phyloP scores from a whole-genome alignment of 2,113 vertebrate genomes.

The Hemiprocne comata region DNA sequence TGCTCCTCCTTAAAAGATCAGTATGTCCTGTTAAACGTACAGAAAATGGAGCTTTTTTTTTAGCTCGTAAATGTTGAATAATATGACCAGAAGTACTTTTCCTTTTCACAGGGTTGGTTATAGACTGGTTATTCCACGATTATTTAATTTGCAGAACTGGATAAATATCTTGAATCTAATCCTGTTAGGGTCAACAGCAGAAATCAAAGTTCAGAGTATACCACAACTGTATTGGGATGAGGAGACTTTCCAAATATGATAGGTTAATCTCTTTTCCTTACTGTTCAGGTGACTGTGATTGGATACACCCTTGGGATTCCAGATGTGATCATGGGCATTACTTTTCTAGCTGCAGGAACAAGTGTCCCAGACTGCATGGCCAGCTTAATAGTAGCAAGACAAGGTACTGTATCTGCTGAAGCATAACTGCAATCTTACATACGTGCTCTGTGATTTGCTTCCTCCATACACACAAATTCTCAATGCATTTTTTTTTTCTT shows the following conservation, averaged over 20 bases:
- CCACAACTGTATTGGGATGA: not conserved
- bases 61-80: not conserved
- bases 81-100: not conserved
- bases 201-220: not conserved
- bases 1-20: not conserved
- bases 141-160: not conserved
- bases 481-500: not conserved
- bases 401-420: conserved; percentile 81
- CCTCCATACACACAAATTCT: not conserved
- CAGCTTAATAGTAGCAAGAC: conserved; percentile 95
- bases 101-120: not conserved
- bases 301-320: conserved; percentile 97
- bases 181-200: not conserved
- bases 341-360: conserved; percentile 96
- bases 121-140: not conserved
- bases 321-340: conserved; percentile 99
- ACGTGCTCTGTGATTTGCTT: not conserved
- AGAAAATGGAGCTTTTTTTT: not conserved
- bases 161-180: not conserved
- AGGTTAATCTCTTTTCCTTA: not conserved
- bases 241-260: not conserved
- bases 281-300: conserved; percentile 90
- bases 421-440: not conserved
- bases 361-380: conserved; percentile 99
- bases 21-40: not conserved